Base-by-base conservation (phyloP, 2,113 vertebrate species). In the Stigmatopora nigra region DNA sequence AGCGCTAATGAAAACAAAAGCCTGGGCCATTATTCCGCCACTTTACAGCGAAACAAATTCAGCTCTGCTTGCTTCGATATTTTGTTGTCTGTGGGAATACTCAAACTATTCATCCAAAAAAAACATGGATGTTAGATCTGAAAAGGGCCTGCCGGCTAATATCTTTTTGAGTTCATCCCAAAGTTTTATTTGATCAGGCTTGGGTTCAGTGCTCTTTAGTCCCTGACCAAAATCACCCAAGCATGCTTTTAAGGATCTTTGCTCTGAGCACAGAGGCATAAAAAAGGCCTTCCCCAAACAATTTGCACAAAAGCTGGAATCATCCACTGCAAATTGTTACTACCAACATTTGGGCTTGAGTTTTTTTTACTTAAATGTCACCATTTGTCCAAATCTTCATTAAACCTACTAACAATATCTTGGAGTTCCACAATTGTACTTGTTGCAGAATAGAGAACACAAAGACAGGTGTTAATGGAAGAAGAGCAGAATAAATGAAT, bases 1-100 rank as follows among this genome's bases (percentile, higher is more conserved):
- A 10, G 19, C 36, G 12, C 36, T 9, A 70, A 63, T 72, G 67
- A 71, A 25, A 71, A 25, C 45, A 14, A 61, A 41, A 22, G 41
- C 15, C 9, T 38, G 15, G 35, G 14, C 36, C 25, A 35, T 16
- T 61, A 7, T 38, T 10, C 36, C 17, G 9, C 38, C 38, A 41
- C 38, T 41, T 41, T 41, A 41, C 49, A 10, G 12, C 10, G 20
- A 3, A 11, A 8, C 20, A 22, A 12, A 2, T 52, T 20, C 2
- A 11, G 20, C 19, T 12, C 8, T 19, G 22, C 51, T 22, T 52
- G 6, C 38, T 41, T 51, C 8, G 0, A 19, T n/a, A n/a, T 49
- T 49, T 49, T 49, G 48, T 16, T 7, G 16, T 49, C 38, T 41
- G 38, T 41, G 38, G 38, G 38, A 41, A 41, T 41, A 41, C 38